phyloP scores from a whole-genome alignment of 2,113 vertebrate species.

The Pteronura brasiliensis region DNA sequence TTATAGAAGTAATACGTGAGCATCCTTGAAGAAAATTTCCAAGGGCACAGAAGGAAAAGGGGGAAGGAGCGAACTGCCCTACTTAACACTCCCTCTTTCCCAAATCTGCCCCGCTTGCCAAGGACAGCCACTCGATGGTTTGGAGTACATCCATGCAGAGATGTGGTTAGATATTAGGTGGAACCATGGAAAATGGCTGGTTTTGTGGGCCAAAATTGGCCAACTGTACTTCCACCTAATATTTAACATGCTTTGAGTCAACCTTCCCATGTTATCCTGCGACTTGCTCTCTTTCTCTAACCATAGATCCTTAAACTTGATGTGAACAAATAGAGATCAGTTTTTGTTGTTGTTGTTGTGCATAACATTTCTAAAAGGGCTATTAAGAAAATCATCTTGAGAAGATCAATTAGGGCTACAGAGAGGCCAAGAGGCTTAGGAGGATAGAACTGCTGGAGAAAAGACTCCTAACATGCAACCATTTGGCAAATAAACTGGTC shows the following conservation, averaged over 20 bases:
- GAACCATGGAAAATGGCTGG: background rate
- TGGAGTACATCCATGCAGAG: background rate
- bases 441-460: background rate
- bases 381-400: conserved; percentile 10
- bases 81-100: accelerated
- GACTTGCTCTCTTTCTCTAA: background rate
- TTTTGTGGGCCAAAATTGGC: background rate
- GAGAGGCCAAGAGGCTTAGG: background rate
- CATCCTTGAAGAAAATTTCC: background rate
- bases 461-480: background rate
- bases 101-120: background rate
- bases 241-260: background rate
- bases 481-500: background rate
- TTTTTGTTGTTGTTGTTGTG: background rate
- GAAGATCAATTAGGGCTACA: background rate
- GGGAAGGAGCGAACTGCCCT: background rate
- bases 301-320: background rate
- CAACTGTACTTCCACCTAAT: background rate
- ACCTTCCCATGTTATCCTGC: background rate
- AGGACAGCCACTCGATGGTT: background rate
- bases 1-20: background rate
- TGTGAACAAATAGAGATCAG: background rate
- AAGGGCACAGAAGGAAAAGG: background rate
- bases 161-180: background rate
- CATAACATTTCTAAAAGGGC: background rate